A percentile compares a stretch with the other conserved stretches of the same genome.
Evolutionary conservation across 2,113 vertebrate genomes (phyloP).

Genomic region (Murina feae): DNA sequence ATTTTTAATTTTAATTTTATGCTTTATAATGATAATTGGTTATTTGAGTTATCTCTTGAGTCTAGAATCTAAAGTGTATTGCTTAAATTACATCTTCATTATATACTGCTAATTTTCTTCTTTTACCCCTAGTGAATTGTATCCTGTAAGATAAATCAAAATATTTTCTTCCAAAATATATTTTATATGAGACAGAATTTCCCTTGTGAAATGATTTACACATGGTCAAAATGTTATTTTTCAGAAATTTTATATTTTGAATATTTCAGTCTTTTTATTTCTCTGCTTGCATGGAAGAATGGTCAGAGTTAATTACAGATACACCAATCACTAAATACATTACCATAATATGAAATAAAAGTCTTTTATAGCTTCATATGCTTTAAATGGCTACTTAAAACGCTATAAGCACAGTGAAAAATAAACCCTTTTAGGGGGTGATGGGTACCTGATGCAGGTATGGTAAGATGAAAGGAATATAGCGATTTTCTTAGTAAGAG

Average conservation of each 20-base stretch:
- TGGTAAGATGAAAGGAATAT: neutral
- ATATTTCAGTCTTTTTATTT: neutral
- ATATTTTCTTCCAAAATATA: neutral
- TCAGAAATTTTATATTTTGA: neutral
- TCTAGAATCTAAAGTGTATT: neutral
- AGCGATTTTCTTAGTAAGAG: neutral
- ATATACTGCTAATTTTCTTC: neutral
- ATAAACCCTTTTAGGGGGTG: neutral
- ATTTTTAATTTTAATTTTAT: constrained; percentile 35
- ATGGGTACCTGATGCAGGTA: fast-evolving
- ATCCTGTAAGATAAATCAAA: neutral
- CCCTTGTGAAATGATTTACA: neutral
- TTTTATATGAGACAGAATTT: neutral
- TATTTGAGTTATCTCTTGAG: constrained; percentile 9
- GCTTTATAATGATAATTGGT: neutral
- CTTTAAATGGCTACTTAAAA: neutral
- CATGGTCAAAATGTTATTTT: neutral
- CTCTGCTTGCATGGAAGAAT: neutral
- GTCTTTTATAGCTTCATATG: neutral
- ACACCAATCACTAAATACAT: neutral
- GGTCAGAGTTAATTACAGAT: neutral
- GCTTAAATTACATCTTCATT: neutral
- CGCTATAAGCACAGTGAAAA: neutral
- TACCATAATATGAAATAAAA: neutral
- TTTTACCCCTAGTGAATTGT: neutral